Base-by-base conservation (phyloP, 2,797 vertebrate genomes). In the Paguma larvata region DNA sequence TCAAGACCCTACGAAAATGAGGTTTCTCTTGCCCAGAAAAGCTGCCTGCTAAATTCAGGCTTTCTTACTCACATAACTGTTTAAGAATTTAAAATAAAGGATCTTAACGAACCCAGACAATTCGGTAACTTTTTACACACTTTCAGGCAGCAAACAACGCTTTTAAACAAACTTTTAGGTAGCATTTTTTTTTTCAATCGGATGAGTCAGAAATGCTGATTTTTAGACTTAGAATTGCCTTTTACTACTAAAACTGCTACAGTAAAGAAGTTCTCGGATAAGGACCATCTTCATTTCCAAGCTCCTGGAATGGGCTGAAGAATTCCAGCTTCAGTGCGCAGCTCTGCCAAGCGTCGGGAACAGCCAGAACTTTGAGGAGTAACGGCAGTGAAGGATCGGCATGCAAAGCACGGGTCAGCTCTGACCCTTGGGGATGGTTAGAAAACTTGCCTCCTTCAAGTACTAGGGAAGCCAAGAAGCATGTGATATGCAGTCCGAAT, bases 191-290 rank as follows among this genome's bases (percentile, higher is more conserved):
- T 30, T 30, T 41, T 68, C 72, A 32, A 21, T 13, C 23, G 67
- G 89, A 78, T 89, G 68, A 91, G 15, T 94, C 59, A 94, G 41
- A 91, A 78, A 91, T 27, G 73, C 6, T 78, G 27, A 75, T 41
- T 83, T 94, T 91, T 68, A 78, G 48, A 79, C 8, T 62, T 56
- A 27, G 56, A 68, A 92, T 25, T 59, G 11, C 10, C 34, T 89
- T 89, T 91, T 63, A 53, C 27, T 87, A 23, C 48, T 91, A 95
- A 97, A 97, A 89, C 23, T 68, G 18, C 15, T 83, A 80, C 48
- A 63, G 80, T 44, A 84, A 85, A 91, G 44, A 72, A 79, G 32
- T 30, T 46, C 34, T 70, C n/a, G 19, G 38, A 62, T 73, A 30
- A 80, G 23, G 51, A 16, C 11, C 1, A 32, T 90, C 27, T 92